Conservation (phyloP, 2,797 vertebrate species). For the Mico argentatus region DNA sequence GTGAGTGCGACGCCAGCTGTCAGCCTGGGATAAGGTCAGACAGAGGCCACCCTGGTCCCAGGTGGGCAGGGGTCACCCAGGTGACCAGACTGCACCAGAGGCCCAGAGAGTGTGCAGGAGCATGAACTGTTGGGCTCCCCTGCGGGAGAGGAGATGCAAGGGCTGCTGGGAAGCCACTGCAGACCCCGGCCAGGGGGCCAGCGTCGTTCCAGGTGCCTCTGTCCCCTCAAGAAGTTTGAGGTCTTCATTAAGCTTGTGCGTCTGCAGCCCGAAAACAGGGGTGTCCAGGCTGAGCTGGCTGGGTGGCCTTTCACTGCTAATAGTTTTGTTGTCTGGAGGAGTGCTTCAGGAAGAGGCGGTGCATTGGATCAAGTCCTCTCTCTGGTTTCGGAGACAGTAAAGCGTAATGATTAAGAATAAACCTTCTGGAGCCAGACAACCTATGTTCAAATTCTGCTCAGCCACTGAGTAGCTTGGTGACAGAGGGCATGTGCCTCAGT, state of each 20-base stretch:
- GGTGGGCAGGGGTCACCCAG: constrained; percentile 72
- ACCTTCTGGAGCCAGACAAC: neutral
- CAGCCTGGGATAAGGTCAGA: constrained; percentile 68
- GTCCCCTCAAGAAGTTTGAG: constrained; percentile 4
- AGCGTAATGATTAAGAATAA: neutral
- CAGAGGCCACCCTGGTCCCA: constrained; percentile 69
- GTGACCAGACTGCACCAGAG: constrained; percentile 51
- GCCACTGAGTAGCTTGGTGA: neutral
- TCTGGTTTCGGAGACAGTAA: neutral
- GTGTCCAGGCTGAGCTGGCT: neutral
- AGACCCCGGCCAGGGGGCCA: neutral
- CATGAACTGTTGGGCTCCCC: constrained; percentile 31
- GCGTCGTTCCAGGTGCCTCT: neutral
- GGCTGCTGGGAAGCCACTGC: neutral
- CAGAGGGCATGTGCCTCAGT: neutral
- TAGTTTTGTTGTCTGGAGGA: neutral
- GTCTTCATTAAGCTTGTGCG: neutral
- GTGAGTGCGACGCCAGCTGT: constrained; percentile 67
- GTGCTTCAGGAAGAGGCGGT: neutral
- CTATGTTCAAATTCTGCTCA: neutral
- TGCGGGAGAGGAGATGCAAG: neutral
- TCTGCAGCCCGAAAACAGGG: neutral
- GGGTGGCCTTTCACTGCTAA: neutral
- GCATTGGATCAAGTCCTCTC: neutral
- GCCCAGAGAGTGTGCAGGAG: constrained; percentile 4